Percentiles rank a stretch among this genome's conserved stretches.
Conservation (phyloP, 2,797 vertebrate genomes). For the Gallirallus australis region DNA sequence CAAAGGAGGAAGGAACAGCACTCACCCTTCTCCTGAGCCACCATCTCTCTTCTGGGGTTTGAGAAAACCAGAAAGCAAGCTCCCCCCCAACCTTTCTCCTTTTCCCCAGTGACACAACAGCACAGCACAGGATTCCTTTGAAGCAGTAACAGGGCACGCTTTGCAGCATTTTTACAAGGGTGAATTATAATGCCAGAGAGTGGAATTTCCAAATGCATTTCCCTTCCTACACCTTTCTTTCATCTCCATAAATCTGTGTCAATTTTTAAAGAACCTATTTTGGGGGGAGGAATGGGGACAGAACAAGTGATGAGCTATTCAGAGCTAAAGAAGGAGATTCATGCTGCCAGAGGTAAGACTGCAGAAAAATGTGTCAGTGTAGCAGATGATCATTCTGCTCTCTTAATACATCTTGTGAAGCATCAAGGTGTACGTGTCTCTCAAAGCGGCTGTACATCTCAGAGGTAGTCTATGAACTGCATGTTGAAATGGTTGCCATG, state of each 20-base stretch:
- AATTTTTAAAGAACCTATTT: slow-evolving; percentile 55
- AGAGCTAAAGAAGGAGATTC: slow-evolving; percentile 40
- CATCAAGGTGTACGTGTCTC: slow-evolving; percentile 59
- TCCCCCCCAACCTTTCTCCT: neutral
- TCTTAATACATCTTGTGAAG: slow-evolving; percentile 47
- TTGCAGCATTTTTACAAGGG: neutral
- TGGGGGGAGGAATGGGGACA: slow-evolving; percentile 9
- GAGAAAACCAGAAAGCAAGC: neutral
- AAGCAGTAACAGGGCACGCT: slow-evolving; percentile 5
- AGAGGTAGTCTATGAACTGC: slow-evolving; percentile 15
- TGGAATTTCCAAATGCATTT: slow-evolving; percentile 46
- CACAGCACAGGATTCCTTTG: slow-evolving; percentile 8
- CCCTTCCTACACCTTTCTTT: slow-evolving; percentile 41
- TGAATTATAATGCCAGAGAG: slow-evolving; percentile 26
- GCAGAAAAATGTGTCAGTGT: slow-evolving; percentile 58
- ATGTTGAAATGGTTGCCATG: slow-evolving; percentile 45
- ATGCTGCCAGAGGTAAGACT: slow-evolving; percentile 45
- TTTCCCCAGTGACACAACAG: neutral
- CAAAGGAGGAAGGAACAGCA: neutral
- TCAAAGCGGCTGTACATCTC: slow-evolving; percentile 24
- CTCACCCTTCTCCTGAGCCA: neutral
- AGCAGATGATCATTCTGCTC: slow-evolving; percentile 43
- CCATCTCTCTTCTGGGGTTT: neutral
- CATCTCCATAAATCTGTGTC: slow-evolving; percentile 52
- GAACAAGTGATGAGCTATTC: slow-evolving; percentile 56